Evolutionary conservation across 2,797 vertebrate species (phyloP).

Genomic region (Cuniculus paca): DNA sequence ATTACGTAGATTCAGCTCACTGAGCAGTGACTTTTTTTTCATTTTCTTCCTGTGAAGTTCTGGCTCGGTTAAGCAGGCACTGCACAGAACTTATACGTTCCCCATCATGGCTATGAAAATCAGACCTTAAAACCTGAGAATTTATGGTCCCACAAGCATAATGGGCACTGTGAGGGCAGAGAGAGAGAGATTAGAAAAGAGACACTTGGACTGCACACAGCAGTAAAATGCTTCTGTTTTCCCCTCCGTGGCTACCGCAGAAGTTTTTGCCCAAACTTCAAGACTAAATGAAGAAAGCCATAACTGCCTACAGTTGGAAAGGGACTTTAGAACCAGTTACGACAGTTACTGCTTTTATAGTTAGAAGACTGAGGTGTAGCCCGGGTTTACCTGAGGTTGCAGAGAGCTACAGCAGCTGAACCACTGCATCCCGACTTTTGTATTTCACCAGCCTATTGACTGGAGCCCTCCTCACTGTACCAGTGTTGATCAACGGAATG

Average conservation of each 20-base stretch:
- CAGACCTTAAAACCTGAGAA: conserved; percentile 51
- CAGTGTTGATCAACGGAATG: not conserved
- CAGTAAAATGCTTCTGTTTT: conserved; percentile 24
- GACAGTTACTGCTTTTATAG: not conserved
- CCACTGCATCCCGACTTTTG: not conserved
- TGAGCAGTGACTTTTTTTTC: not conserved
- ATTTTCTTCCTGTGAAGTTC: not conserved
- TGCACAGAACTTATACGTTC: not conserved
- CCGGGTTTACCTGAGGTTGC: not conserved
- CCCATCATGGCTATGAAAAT: not conserved
- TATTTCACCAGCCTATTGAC: too few species aligned
- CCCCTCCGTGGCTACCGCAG: not conserved
- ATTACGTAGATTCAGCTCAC: not conserved
- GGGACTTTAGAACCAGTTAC: not conserved
- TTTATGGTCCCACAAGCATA: conserved; percentile 55
- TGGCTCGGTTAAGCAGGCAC: not conserved
- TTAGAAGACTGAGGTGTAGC: not conserved
- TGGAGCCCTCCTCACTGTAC: not conserved
- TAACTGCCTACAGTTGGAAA: not conserved
- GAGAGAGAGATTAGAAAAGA: conserved; percentile 55
- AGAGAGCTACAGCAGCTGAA: not conserved
- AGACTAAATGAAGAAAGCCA: conserved; percentile 37
- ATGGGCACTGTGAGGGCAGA: conserved; percentile 4
- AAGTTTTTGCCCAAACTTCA: not conserved
- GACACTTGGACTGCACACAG: not conserved